Evolutionary conservation across 2,797 vertebrate genomes (phyloP), one percentile per base, ranked within the genome.

Genomic region (Limosa lapponica): DNA sequence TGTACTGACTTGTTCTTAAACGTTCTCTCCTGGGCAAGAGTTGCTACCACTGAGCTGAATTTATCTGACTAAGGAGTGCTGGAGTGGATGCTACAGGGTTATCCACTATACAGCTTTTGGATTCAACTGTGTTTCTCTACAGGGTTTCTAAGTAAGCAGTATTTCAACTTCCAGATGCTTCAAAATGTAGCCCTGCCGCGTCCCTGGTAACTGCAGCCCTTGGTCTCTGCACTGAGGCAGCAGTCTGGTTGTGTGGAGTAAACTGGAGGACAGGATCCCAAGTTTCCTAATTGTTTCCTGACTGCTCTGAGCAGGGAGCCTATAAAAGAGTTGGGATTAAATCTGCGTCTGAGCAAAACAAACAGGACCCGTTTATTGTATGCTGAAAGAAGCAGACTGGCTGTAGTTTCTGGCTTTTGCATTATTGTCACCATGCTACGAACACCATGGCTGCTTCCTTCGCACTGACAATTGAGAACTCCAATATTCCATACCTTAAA

Each of bases 401-500:
- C 88, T 95, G 82, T 93, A 79, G 93, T 84, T 95, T 91, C 83
- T 84, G 88, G 24, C 57, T 89, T 94, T 86, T 16, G 7, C 87
- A 85, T 97, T 92, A 95, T 92, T 97, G 91, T 91, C 83, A 36
- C 87, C 24, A 2, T 30, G 57, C 81, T 93, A 67, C 30, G 4
- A 89, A 89, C 83, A 95, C 94, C 96, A 96, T 95, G 96, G 96
- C 86, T 96, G 85, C 96, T 96, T 95, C 91, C 84, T 95, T 73
- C 6, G 1, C 6, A 0, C 74, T 93, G 91, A 95, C 93, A 97
- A 95, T 93, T 93, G 82, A 71, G 87, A 93, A 93, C 86, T 85
- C 89, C 92, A 85, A 96, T 97, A 97, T 97, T 97, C 95, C 96
- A 96, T 97, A 97, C 95, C 94, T 95, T 93, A 94, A 95, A 97